Percentiles rank a stretch among this genome's conserved stretches.
Evolutionary conservation across 2,888 invertebrate species (phyloP).

Genomic region (Sarcophaga subvicina): DNA sequence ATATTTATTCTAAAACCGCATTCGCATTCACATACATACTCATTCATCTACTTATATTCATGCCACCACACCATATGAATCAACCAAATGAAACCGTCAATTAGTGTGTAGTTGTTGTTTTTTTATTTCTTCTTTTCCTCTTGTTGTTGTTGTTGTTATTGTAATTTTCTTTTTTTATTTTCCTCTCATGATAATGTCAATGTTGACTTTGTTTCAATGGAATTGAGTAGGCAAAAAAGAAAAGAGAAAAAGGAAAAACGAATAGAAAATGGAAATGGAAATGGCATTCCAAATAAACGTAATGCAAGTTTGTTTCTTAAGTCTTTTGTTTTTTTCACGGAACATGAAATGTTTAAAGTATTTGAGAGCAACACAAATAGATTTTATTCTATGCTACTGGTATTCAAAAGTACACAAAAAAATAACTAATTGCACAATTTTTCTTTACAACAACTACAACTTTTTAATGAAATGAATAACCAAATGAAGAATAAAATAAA

Average conservation of each 20-base stretch:
- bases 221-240: slow-evolving; percentile 15
- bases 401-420: not conserved
- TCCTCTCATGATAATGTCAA: slow-evolving; percentile 61
- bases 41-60: too few relatives aligned
- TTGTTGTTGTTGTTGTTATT: slow-evolving; percentile 34
- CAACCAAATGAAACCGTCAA: slow-evolving; percentile 51
- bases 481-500: too few relatives aligned
- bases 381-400: not conserved
- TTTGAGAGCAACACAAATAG: not conserved
- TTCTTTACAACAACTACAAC: too few relatives aligned
- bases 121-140: not conserved
- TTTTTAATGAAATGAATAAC: too few relatives aligned
- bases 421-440: too few relatives aligned
- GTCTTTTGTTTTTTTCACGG: slow-evolving; percentile 48
- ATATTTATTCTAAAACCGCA: slow-evolving; percentile 37
- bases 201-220: slow-evolving; percentile 43
- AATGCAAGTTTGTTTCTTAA: slow-evolving; percentile 51
- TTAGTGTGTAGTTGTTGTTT: slow-evolving; percentile 50
- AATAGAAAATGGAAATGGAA: slow-evolving; percentile 32
- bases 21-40: not conserved
- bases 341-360: not conserved
- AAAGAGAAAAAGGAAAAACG: not conserved
- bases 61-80: not conserved
- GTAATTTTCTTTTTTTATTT: slow-evolving; percentile 40
- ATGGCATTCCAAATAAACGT: slow-evolving; percentile 36